Base-by-base conservation (phyloP, 2,888 invertebrate species). In the Aphidoletes aphidimyza region DNA sequence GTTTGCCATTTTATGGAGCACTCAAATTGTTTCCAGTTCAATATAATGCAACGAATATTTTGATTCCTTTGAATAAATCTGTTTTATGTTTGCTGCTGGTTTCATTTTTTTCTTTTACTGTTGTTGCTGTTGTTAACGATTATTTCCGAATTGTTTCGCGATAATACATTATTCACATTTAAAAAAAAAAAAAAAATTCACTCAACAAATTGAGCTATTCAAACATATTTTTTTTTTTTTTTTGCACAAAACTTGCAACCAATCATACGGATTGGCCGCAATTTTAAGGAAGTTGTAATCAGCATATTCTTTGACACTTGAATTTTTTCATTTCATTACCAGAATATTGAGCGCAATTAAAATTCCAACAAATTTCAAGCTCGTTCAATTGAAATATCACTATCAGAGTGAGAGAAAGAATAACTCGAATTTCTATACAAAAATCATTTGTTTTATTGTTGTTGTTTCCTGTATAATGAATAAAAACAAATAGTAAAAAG, bases 381-480 rank as follows among this genome's bases (percentile, higher is more conserved):
- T 54, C 22, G 54, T 22, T 54, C 54, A 54, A 54, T 54, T 54
- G 22, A 54, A 69, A 30, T 69, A 69, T 30, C 30, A 69, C 30
- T 14, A 17, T 69, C 69, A 54, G 47, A n/a, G 47, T 47, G 47
- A 47, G 47, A 3, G 54, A 39, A 39, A 69, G 30, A 69, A 69
- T 9, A 69, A 69, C 69, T 69, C 2, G 69, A 69, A 69, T 69
- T 42, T 69, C 34, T 69, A 30, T 34, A 11, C 30, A 14, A 54
- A 54, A n/a, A 69, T 14, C 42, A 47, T 47, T 17, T 17, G 14
- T 69, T 69, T 69, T n/a, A n/a, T n/a, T n/a, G n/a, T n/a, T n/a
- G n/a, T n/a, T 14, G 69, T 30, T 69, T 69, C 69, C 69, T 30
- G 69, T 30, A 69, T 69, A 69, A 69, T 69, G 30, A 69, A 69